These are phyloP conservation scores for Penaeus japonicus DNA, from an alignment of 1,140 invertebrate genomes.

Conservation along the genomic window DNA sequence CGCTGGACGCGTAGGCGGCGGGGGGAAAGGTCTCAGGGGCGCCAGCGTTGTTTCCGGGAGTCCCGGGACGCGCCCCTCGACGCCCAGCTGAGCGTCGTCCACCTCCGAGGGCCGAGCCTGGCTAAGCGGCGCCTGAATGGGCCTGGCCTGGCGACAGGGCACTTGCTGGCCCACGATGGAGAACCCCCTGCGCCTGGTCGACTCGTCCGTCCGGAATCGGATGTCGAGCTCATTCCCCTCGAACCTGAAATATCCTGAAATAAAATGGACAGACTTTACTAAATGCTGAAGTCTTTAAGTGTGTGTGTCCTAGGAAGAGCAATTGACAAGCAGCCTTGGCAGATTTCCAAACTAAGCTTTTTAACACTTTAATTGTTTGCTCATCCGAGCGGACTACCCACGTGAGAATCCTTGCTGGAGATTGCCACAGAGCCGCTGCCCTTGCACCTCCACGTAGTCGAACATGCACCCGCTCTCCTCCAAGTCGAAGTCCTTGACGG, in stretches of 20 bases:
- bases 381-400: background rate
- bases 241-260: conserved; percentile 34
- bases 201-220: conserved; percentile 38
- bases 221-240: conserved; percentile 23
- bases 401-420: conserved; percentile 28
- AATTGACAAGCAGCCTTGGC: too few species aligned
- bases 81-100: background rate
- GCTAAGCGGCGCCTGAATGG: conserved; percentile 24
- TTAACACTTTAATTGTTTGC: too few species aligned
- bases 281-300: background rate
- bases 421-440: conserved; percentile 33
- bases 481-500: conserved; percentile 11
- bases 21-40: background rate
- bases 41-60: background rate
- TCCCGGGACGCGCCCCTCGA: background rate
- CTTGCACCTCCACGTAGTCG: conserved; percentile 45
- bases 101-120: conserved; percentile 8
- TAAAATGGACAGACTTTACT: background rate
- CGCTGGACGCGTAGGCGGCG: background rate
- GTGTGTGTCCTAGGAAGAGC: too few species aligned
- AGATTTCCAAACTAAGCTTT: too few species aligned
- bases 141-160: background rate
- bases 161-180: conserved; percentile 10
- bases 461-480: conserved; percentile 50
- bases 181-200: conserved; percentile 18